Base-by-base conservation (phyloP, 2,797 vertebrate genomes). In the Etheostoma perlongum region DNA sequence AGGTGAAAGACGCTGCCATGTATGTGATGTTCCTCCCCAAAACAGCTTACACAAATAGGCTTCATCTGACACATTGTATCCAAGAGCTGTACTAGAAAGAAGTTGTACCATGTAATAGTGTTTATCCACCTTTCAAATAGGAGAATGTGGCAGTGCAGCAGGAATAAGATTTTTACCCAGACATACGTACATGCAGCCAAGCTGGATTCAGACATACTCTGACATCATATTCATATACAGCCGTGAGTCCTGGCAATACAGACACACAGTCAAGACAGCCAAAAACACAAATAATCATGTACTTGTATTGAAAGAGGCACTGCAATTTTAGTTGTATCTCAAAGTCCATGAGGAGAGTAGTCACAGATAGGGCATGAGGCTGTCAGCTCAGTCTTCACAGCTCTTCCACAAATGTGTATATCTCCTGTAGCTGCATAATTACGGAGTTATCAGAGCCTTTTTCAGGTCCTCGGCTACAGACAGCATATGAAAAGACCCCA, bases 401-500 rank as follows among this genome's bases (percentile, higher is more conserved):
- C 87, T 70, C 85, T 27, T 84, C 78, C 66, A 42, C 72, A 73
- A 83, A 87, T 67, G 81, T 47, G 67, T 63, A 81, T 88, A 93
- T 92, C 80, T 87, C 88, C 88, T 44, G 84, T 55, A 76, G 88
- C 88, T 67, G 66, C 83, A 72, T 95, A 94, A 95, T 95, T 95
- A 94, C 88, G 78, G 91, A 88, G 92, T 93, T 93, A 94, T 95
- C 93, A 92, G 82, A 91, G 85, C 91, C 86, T 91, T 94, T 94
- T 88, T 83, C 67, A 62, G 87, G 87, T 86, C 88, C 90, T 92
- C 93, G 72, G 81, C 90, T 66, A 60, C 75, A 85, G 93, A 93
- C 93, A 92, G 93, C 88, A 78, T 85, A 91, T 94, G 88, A 94
- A 94, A 95, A 93, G 92, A 87, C 86, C 71, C 90, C 93, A 95